Conservation (phyloP, 2,113 vertebrate genomes). For the Heloderma charlesbogerti region DNA sequence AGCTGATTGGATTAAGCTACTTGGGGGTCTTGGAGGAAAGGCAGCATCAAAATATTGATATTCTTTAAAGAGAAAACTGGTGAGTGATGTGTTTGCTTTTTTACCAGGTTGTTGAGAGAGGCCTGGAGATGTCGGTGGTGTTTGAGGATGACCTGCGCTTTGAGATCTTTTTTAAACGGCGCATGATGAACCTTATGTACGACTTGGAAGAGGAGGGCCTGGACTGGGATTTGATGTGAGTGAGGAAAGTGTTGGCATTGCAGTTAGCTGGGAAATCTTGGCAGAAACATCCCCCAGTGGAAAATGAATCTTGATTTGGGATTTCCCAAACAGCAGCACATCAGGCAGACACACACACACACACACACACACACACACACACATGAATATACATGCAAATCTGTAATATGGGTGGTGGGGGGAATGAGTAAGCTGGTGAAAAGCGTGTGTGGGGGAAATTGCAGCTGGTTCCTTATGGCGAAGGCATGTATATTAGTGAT, state of each 20-base stretch:
- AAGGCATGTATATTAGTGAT: not conserved
- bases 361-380: no score
- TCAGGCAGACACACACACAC: not conserved
- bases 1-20: not conserved
- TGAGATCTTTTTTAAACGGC: constrained; percentile 93
- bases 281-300: not conserved
- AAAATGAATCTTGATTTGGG: not conserved
- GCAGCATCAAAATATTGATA: not conserved
- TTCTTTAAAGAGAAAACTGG: not conserved
- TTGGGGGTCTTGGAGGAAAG: not conserved
- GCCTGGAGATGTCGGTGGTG: constrained; percentile 81
- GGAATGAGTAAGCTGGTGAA: not conserved
- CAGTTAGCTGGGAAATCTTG: not conserved
- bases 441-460: not conserved
- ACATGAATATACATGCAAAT: no score
- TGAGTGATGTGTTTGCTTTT: not conserved
- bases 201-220: constrained; percentile 82
- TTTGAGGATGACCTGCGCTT: constrained; percentile 94
- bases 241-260: not conserved
- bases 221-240: constrained; percentile 94
- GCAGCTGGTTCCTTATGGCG: not conserved
- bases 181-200: constrained; percentile 87
- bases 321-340: not conserved
- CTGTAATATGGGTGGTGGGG: not conserved
- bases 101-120: constrained; percentile 80